phyloP scores from a whole-genome alignment of 2,888 invertebrate species.

The Agrochola macilenta region DNA sequence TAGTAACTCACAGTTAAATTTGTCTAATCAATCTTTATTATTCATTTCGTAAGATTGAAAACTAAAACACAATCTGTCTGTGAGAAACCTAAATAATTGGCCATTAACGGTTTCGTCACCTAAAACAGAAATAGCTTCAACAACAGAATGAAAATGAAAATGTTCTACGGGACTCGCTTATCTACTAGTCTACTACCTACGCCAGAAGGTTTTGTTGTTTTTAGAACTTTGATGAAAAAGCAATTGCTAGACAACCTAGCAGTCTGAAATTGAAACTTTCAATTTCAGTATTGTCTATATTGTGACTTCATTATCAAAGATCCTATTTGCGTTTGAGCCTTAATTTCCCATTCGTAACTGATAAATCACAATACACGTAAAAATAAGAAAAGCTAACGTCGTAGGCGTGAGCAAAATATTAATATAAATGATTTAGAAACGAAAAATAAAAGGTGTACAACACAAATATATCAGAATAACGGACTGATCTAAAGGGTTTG shows the following conservation, averaged over 20 bases:
- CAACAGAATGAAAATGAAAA: slow-evolving; percentile 1
- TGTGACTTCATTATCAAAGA: not conserved
- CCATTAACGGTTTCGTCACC: slow-evolving; percentile 49
- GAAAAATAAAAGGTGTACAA: slow-evolving; percentile 41
- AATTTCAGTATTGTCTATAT: not conserved
- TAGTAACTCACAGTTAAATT: slow-evolving; percentile 73
- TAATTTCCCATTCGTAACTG: slow-evolving; percentile 41
- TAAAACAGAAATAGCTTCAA: slow-evolving; percentile 39
- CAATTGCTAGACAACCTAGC: not conserved
- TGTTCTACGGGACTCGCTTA: slow-evolving; percentile 5
- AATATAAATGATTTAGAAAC: slow-evolving; percentile 48
- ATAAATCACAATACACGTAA: slow-evolving; percentile 42
- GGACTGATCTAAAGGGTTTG: slow-evolving; percentile 51
- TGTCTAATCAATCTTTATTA: slow-evolving; percentile 68
- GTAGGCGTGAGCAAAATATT: slow-evolving; percentile 53
- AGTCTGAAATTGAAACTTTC: not conserved
- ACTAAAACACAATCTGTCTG: slow-evolving; percentile 42
- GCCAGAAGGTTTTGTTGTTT: slow-evolving; percentile 16
- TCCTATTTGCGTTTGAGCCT: slow-evolving; percentile 9
- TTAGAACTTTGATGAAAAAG: not conserved
- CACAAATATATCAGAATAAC: slow-evolving; percentile 36
- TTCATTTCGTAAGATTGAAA: slow-evolving; percentile 51
- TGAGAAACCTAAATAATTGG: slow-evolving; percentile 43
- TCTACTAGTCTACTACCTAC: too few relatives aligned
- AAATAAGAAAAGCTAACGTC: slow-evolving; percentile 40